Conservation (phyloP, 2,113 vertebrate species). For the Sminthopsis crassicaudata region DNA sequence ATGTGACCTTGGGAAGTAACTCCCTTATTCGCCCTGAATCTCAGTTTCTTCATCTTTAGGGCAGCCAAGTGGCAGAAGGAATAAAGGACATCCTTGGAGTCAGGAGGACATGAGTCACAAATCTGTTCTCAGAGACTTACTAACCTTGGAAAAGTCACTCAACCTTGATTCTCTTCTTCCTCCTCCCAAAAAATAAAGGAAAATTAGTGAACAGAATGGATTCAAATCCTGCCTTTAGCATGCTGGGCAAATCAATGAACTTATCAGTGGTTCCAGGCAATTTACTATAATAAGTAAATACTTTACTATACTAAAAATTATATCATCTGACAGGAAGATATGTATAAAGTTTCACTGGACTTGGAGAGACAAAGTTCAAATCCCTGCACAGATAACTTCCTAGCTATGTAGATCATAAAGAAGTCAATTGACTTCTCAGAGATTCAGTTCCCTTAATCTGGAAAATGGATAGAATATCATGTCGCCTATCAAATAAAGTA, state of each 20-base stretch:
- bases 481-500: neutral
- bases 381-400: neutral
- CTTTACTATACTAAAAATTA: neutral
- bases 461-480: neutral
- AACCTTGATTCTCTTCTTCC: neutral
- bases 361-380: neutral
- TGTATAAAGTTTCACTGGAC: neutral
- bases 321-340: neutral
- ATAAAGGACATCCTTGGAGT: slow-evolving; percentile 5
- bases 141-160: neutral
- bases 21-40: neutral
- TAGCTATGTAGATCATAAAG: neutral
- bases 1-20: neutral
- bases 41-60: neutral
- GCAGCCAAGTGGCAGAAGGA: neutral
- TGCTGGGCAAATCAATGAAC: neutral
- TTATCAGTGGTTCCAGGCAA: neutral
- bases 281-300: neutral
- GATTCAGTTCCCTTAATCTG: neutral
- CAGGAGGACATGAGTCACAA: neutral
- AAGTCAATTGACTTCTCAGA: neutral
- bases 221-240: neutral
- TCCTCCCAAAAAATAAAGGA: neutral
- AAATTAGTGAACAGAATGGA: neutral
- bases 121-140: neutral